These are phyloP conservation scores for Paralichthys olivaceus DNA, from an alignment of 2,113 vertebrate genomes.

Conservation along the genomic window DNA sequence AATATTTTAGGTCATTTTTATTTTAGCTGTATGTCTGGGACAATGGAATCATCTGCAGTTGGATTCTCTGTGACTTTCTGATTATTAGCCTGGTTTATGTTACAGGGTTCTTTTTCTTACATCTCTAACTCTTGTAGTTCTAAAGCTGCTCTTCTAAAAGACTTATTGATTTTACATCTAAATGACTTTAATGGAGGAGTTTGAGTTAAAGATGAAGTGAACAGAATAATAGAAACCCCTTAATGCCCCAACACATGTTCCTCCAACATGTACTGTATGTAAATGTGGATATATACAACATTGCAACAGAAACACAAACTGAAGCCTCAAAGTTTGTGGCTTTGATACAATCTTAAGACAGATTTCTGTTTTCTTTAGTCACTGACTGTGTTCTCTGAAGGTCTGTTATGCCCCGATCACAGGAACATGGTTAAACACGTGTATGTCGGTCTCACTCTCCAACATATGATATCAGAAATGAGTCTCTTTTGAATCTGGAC, in stretches of 20 bases:
- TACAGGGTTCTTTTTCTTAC: neutral
- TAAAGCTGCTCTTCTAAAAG: neutral
- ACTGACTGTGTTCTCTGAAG: neutral
- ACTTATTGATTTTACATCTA: neutral
- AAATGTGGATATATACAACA: neutral
- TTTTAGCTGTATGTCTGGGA: neutral
- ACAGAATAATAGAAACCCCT: neutral
- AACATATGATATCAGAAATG: neutral
- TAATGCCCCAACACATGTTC: neutral
- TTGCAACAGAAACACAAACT: neutral
- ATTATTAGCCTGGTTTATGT: neutral
- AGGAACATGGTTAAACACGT: neutral
- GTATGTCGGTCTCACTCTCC: constrained; percentile 5
- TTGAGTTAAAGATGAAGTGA: neutral
- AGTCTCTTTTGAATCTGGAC: neutral
- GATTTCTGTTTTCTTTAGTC: neutral
- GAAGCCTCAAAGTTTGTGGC: neutral
- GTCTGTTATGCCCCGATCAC: constrained; percentile 3
- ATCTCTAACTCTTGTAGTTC: neutral
- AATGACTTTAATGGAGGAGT: neutral
- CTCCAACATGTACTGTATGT: neutral
- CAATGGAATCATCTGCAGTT: neutral
- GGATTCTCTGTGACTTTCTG: neutral
- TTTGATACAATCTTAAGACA: neutral
- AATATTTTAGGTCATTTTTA: neutral